phyloP scores from a whole-genome alignment of 2,113 vertebrate species.

The Trematomus loennbergii region DNA sequence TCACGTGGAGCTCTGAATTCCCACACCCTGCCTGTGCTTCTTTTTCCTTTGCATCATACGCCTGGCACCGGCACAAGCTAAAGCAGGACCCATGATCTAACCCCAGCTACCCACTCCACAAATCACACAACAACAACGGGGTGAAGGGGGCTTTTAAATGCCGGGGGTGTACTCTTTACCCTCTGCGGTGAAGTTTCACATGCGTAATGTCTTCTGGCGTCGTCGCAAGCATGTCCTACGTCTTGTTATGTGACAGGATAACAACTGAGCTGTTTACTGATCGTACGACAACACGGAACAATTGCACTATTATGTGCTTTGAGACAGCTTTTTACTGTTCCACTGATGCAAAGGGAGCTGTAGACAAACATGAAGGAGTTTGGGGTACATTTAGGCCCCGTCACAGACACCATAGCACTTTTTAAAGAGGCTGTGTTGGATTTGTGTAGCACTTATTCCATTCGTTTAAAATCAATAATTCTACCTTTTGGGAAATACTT shows the following conservation, averaged over 20 bases:
- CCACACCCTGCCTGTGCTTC: slow-evolving; percentile 63
- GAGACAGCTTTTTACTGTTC: slow-evolving; percentile 44
- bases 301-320: slow-evolving; percentile 53
- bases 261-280: slow-evolving; percentile 67
- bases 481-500: background rate
- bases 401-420: slow-evolving; percentile 34
- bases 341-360: slow-evolving; percentile 19
- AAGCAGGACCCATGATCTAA: slow-evolving; percentile 61
- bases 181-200: slow-evolving; percentile 60
- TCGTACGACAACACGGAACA: slow-evolving; percentile 57
- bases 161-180: slow-evolving; percentile 47
- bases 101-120: slow-evolving; percentile 63
- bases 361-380: slow-evolving; percentile 31
- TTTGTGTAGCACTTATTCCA: slow-evolving; percentile 25
- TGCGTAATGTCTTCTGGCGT: slow-evolving; percentile 72
- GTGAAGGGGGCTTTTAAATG: slow-evolving; percentile 63
- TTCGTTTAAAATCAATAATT: slow-evolving; percentile 11
- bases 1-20: slow-evolving; percentile 61
- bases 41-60: slow-evolving; percentile 76
- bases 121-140: slow-evolving; percentile 67
- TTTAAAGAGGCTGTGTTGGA: slow-evolving; percentile 19
- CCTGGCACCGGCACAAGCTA: slow-evolving; percentile 57
- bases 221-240: slow-evolving; percentile 47
- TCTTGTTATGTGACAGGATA: slow-evolving; percentile 68
- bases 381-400: slow-evolving; percentile 28